Percentiles rank a stretch among this genome's conserved stretches.
Conservation (phyloP, 1,140 invertebrate genomes). For the Cyphomyrmex costatus region DNA sequence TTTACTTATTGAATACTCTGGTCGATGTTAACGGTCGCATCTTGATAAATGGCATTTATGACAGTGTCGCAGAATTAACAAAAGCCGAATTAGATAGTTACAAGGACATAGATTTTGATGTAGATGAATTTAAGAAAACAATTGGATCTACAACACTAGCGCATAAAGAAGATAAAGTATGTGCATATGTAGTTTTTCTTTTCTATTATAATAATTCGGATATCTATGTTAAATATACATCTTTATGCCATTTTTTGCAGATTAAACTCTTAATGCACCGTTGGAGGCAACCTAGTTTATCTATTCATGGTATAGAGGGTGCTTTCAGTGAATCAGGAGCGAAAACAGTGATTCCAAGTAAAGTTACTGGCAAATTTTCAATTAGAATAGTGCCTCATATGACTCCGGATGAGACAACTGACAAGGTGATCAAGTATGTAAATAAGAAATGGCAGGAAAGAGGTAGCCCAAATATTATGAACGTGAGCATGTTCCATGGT, state of each 20-base stretch:
- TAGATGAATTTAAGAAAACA: conserved; percentile 91
- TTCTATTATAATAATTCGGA: conserved; percentile 13
- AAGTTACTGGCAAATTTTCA: conserved; percentile 98
- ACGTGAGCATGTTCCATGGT: conserved; percentile 92
- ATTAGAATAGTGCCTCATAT: conserved; percentile 97
- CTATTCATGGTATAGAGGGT: conserved; percentile 97
- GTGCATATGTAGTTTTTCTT: conserved; percentile 54
- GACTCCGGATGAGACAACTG: conserved; percentile 91
- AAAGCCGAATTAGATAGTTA: conserved; percentile 93
- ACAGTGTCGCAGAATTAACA: conserved; percentile 92
- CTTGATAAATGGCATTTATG: conserved; percentile 92
- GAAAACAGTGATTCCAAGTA: conserved; percentile 98
- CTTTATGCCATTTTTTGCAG: conserved; percentile 75
- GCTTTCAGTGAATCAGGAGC: conserved; percentile 96
- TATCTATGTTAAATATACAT: not conserved
- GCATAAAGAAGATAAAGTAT: conserved; percentile 92
- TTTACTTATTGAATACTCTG: conserved; percentile 94
- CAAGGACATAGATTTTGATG: conserved; percentile 96
- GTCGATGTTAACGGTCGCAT: conserved; percentile 95
- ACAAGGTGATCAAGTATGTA: conserved; percentile 92
- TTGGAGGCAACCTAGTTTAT: conserved; percentile 96
- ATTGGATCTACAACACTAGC: conserved; percentile 91
- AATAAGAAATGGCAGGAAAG: conserved; percentile 90
- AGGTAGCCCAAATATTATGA: conserved; percentile 95
- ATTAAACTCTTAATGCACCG: conserved; percentile 94